Evolutionary conservation across 2,797 vertebrate genomes (phyloP).

Genomic region (Schizopygopsis malacanthus): DNA sequence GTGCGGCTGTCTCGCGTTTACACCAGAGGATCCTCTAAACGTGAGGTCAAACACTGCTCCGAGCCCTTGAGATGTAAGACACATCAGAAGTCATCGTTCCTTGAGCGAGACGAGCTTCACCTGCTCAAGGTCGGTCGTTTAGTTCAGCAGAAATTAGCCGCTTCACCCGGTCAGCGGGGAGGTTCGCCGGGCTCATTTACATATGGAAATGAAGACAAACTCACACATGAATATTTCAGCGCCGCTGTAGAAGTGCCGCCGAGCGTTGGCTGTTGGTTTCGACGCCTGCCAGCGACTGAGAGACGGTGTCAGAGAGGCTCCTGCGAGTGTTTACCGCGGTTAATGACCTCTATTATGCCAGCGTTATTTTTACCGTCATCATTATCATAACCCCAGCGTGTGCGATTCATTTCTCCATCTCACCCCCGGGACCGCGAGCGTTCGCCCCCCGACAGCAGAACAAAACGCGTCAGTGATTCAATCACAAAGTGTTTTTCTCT

Average conservation of each 20-base stretch:
- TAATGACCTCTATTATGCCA: slow-evolving; percentile 44
- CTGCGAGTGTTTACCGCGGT: slow-evolving; percentile 15
- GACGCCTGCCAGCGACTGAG: slow-evolving; percentile 55
- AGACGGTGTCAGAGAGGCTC: slow-evolving; percentile 1
- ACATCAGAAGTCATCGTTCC: not conserved
- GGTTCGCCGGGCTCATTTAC: slow-evolving; percentile 68
- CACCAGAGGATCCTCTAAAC: not conserved
- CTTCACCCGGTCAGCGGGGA: slow-evolving; percentile 44
- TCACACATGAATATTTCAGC: slow-evolving; percentile 66
- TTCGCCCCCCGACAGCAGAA: not conserved
- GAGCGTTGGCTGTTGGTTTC: slow-evolving; percentile 63
- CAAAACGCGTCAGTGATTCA: slow-evolving; percentile 12
- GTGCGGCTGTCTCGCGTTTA: not conserved
- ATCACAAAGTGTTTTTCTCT: not conserved
- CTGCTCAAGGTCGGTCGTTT: slow-evolving; percentile 33
- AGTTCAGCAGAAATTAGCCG: slow-evolving; percentile 37
- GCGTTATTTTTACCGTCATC: slow-evolving; percentile 41
- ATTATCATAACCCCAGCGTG: slow-evolving; percentile 29
- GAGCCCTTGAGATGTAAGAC: not conserved
- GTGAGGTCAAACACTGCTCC: too few species aligned
- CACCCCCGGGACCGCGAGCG: not conserved
- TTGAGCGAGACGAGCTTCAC: slow-evolving; percentile 2
- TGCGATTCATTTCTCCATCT: slow-evolving; percentile 8
- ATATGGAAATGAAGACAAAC: slow-evolving; percentile 66
- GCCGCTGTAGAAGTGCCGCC: slow-evolving; percentile 55